Percentiles rank a stretch among this genome's conserved stretches.
phyloP scores from a whole-genome alignment of 2,888 invertebrate genomes.

The Aspidiotus rigidus region DNA sequence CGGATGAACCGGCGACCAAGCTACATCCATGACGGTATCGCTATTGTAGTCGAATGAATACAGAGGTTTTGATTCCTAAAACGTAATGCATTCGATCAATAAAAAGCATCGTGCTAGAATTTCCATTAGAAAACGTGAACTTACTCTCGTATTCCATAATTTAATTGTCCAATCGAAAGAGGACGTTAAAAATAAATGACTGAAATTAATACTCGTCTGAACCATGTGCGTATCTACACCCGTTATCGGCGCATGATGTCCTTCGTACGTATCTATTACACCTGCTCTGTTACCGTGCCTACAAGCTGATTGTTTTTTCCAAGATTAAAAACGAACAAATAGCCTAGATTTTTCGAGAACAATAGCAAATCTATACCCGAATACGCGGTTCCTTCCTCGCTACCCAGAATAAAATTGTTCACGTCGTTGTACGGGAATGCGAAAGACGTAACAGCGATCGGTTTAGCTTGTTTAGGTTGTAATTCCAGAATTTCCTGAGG shows the following conservation, averaged over 20 bases:
- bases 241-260: constrained; percentile 90
- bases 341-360: background rate
- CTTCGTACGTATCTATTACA: constrained; percentile 81
- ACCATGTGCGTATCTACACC: constrained; percentile 83
- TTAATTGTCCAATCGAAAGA: constrained; percentile 99
- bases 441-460: constrained; percentile 81
- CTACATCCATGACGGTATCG: constrained; percentile 93
- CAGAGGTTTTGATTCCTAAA: constrained; percentile 78
- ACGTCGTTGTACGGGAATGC: constrained; percentile 90
- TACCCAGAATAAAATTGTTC: constrained; percentile 93
- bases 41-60: constrained; percentile 97
- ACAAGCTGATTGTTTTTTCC: constrained; percentile 53
- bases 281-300: constrained; percentile 92
- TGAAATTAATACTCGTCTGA: constrained; percentile 77
- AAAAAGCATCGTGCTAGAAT: background rate
- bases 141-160: constrained; percentile 87
- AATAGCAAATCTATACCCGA: constrained; percentile 49
- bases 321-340: too few relatives aligned
- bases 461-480: constrained; percentile 70
- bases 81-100: constrained; percentile 19
- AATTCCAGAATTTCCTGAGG: constrained; percentile 92
- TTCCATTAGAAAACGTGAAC: background rate
- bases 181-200: constrained; percentile 89
- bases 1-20: constrained; percentile 97
- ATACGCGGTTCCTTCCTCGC: constrained; percentile 92